phyloP scores from a whole-genome alignment of 2,888 invertebrate genomes.

The Melitaea athalia region DNA sequence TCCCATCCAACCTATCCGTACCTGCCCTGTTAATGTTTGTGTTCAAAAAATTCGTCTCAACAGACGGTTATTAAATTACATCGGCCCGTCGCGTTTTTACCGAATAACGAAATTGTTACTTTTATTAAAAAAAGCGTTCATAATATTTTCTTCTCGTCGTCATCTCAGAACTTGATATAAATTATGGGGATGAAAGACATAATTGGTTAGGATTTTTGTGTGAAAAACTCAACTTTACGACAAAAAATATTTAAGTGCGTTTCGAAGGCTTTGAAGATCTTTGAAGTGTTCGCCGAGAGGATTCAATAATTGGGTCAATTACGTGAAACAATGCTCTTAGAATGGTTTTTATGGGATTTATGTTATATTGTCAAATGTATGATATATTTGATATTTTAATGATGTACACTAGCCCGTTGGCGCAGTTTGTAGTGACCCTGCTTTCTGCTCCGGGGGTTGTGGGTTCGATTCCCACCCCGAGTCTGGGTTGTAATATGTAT shows the following conservation, averaged over 20 bases:
- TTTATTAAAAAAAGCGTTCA: constrained; percentile 24
- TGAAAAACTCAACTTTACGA: background rate
- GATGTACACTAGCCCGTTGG: too few relatives aligned
- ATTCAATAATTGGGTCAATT: too few relatives aligned
- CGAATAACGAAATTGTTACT: constrained; percentile 21
- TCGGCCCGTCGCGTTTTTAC: constrained; percentile 24
- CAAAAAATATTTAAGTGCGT: background rate
- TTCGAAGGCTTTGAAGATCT: too few relatives aligned
- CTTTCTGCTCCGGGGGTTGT: too few relatives aligned
- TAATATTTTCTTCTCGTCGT: background rate
- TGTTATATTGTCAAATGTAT: too few relatives aligned
- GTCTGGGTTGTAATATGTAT: too few relatives aligned
- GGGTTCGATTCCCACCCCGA: too few relatives aligned
- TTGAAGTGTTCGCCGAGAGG: too few relatives aligned
- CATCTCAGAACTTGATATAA: constrained; percentile 2
- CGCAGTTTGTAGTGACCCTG: too few relatives aligned
- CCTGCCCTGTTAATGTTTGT: constrained; percentile 21
- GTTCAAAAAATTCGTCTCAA: constrained; percentile 21
- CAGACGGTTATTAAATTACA: constrained; percentile 32
- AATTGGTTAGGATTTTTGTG: background rate
- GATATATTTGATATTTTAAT: too few relatives aligned
- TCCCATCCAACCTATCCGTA: background rate
- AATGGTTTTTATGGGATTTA: too few relatives aligned
- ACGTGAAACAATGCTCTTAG: too few relatives aligned
- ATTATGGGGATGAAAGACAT: constrained; percentile 3